phyloP scores from a whole-genome alignment of 30 jellyfish, hydroid and myxozoan genomes.

The Phacellophora camtschatica region DNA sequence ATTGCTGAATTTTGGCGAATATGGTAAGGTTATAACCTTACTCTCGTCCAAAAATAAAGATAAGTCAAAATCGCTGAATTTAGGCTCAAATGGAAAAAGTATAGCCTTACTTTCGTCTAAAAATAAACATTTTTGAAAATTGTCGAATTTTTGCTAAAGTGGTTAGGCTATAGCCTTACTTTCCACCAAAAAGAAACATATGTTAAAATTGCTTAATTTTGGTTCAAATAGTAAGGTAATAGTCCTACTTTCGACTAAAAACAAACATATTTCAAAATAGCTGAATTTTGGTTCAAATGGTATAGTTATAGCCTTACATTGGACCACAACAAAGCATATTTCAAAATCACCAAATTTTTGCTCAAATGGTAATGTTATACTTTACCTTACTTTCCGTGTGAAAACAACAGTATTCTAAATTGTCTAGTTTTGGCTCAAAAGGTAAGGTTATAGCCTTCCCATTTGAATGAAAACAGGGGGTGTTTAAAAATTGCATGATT shows the following conservation, averaged over 20 bases:
- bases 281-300: not conserved
- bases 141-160: no score
- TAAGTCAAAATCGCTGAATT: no score
- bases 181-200: not conserved
- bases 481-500: not conserved
- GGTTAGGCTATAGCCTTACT: not conserved
- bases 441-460: not conserved
- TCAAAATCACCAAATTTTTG: not conserved
- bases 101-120: no score
- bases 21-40: no score
- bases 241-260: not conserved
- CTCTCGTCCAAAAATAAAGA: no score
- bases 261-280: not conserved
- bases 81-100: no score
- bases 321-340: no score
- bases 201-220: not conserved
- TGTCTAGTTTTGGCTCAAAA: not conserved
- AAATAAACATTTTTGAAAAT: no score
- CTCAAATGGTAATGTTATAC: not conserved
- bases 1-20: no score
- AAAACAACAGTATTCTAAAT: not conserved
- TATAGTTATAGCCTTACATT: not conserved
- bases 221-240: not conserved
- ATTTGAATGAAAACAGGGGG: not conserved
- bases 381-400: not conserved